Evolutionary conservation across 2,797 vertebrate genomes (phyloP), one percentile per base, ranked within the genome.

Genomic region (Pseudotriccus pelzelni): DNA sequence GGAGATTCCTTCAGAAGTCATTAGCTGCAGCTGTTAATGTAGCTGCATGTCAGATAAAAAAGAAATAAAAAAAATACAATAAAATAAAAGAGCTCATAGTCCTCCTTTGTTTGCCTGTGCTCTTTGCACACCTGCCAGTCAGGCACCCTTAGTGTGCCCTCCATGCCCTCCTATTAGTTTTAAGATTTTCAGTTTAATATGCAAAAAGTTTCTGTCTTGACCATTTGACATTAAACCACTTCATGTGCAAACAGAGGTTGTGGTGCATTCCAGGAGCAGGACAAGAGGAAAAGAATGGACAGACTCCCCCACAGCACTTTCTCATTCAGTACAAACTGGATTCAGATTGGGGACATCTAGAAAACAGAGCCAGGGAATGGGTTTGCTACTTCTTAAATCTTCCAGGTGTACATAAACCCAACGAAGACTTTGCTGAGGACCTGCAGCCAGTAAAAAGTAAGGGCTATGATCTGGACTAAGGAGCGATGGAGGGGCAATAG

Each of bases 1-100:
- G 62, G 52, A 89, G 64, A 95, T 72, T 30, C 32, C 67, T 81
- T 89, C 60, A 84, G 36, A 89, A 96, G 64, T 80, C 81, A 83
- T 86, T 87, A 84, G 47, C 59, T 79, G 58, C 73, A 93, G 53
- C 53, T 95, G 58, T 44, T 89, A 90, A 90, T 5, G 3, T n/a
- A 75, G 16, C 28, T 86, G 34, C 37, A 28, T 9, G 9, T 62
- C 34, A 82, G n/a, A 76, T 30, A 16, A 49, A 16, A 2, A 7
- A 11, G 8, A 8, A 32, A 3, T 25, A 17, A 30, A 24, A 12
- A 12, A 6, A 36, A 24, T n/a, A 14, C 14, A 6, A 7, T 2
- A 25, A 20, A 50, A 25, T 6, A 8, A 20, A 9, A 62, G 7
- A 66, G 16, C 24, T 56, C 17, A 25, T 52, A 76, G 30, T 59